Evolutionary conservation across 2,113 vertebrate species (phyloP).

Genomic region (Bubo bubo): DNA sequence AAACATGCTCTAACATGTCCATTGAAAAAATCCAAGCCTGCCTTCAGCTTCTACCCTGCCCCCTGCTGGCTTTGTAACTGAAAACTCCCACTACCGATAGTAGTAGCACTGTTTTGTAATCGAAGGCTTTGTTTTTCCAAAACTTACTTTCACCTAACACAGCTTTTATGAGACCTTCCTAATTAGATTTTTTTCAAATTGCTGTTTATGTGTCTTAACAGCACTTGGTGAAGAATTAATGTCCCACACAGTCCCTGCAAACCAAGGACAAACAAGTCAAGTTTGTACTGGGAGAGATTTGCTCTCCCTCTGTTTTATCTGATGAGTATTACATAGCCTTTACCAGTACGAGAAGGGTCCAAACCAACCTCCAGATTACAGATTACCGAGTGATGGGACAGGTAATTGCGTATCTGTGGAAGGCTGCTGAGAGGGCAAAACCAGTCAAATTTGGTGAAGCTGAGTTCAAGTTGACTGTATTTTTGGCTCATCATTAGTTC

Average conservation of each 20-base stretch:
- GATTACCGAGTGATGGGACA: background rate
- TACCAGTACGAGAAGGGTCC: fast-evolving
- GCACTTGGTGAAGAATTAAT: background rate
- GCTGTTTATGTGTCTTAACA: background rate
- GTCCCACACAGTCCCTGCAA: background rate
- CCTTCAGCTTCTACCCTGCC: conserved; percentile 55
- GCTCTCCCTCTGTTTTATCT: fast-evolving
- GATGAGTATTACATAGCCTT: background rate
- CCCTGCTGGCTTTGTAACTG: conserved; percentile 66
- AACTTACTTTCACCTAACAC: background rate
- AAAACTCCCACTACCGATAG: fast-evolving
- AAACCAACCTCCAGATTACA: background rate
- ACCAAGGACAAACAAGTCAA: background rate
- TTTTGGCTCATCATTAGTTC: background rate
- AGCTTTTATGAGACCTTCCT: background rate
- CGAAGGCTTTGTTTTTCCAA: background rate
- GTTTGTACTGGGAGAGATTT: background rate
- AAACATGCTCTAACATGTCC: conserved; percentile 81
- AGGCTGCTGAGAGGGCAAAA: background rate
- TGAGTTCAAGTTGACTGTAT: background rate
- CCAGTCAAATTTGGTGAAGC: background rate
- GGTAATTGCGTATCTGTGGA: background rate
- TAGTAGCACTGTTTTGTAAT: fast-evolving
- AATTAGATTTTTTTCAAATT: background rate
- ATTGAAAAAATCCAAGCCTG: background rate